Conservation (phyloP, 1,140 invertebrate genomes). For the Thalassaphorura encarpata region DNA sequence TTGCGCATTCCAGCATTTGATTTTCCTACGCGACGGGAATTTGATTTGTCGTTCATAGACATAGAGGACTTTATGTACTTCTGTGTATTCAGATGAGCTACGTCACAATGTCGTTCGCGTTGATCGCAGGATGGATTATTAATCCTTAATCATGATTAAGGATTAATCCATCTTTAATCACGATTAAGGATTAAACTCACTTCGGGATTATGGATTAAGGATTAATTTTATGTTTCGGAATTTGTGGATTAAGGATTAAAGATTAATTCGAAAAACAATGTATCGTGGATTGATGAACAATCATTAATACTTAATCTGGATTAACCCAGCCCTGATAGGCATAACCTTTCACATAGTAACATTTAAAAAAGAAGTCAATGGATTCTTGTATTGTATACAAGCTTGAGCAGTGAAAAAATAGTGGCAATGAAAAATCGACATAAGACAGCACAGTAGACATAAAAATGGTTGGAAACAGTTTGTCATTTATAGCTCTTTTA, state of each 20-base stretch:
- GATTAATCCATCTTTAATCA: not conserved
- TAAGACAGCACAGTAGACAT: too few relatives aligned
- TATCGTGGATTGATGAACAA: not conserved
- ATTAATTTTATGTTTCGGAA: not conserved
- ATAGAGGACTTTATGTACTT: not conserved
- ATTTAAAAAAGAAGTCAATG: too few relatives aligned
- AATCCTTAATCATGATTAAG: not conserved
- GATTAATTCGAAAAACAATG: not conserved
- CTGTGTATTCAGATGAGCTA: not conserved
- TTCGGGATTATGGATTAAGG: not conserved
- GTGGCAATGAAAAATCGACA: too few relatives aligned
- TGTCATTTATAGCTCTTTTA: too few relatives aligned
- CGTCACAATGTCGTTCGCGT: too few relatives aligned
- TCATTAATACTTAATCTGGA: not conserved
- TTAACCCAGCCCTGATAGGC: not conserved
- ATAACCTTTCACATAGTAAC: too few relatives aligned
- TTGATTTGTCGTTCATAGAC: not conserved
- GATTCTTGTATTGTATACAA: too few relatives aligned
- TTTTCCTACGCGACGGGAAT: not conserved
- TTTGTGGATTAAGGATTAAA: not conserved
- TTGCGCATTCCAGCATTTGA: not conserved
- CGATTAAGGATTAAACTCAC: not conserved
- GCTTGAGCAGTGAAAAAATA: too few relatives aligned
- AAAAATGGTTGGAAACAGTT: too few relatives aligned
- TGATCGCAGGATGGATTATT: not conserved